These are phyloP conservation scores for Phyllostomus discolor DNA, from an alignment of 2,113 vertebrate species.

Conservation along the genomic window DNA sequence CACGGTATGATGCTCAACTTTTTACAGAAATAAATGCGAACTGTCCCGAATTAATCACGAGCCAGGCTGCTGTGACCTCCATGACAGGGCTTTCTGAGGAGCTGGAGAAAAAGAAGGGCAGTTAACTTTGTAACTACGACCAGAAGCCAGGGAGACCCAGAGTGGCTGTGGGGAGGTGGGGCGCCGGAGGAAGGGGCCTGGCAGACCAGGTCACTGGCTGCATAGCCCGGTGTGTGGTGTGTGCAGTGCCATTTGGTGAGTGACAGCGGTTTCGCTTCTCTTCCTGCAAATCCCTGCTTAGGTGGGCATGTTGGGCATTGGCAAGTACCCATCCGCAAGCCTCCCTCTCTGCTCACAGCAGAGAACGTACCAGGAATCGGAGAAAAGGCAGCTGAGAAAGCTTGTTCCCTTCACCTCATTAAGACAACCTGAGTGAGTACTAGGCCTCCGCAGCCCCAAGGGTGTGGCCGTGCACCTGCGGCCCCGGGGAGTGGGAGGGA, in stretches of 20 bases:
- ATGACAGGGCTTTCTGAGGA: not conserved
- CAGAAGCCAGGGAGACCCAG: not conserved
- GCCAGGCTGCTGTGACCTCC: not conserved
- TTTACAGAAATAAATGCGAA: not conserved
- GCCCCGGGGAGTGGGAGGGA: too few relatives aligned
- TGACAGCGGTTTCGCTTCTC: not conserved
- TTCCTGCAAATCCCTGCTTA: not conserved
- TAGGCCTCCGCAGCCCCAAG: not conserved
- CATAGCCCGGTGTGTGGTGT: fast-evolving
- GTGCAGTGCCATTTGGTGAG: not conserved
- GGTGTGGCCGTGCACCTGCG: not conserved
- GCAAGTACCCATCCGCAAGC: too few relatives aligned
- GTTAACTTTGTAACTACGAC: not conserved
- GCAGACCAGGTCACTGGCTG: fast-evolving
- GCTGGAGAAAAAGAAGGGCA: not conserved
- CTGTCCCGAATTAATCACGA: not conserved
- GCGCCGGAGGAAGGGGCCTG: not conserved
- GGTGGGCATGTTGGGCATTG: too few relatives aligned
- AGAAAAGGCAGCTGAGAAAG: not conserved
- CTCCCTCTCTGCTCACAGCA: not conserved
- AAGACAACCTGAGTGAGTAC: not conserved
- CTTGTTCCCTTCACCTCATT: too few relatives aligned
- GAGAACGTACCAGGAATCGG: not conserved
- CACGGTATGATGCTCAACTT: not conserved
- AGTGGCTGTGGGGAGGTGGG: not conserved